Evolutionary conservation across 2,888 invertebrate genomes (phyloP), one percentile per base, ranked within the genome.

Genomic region (Rhimphoctona megacephalus): DNA sequence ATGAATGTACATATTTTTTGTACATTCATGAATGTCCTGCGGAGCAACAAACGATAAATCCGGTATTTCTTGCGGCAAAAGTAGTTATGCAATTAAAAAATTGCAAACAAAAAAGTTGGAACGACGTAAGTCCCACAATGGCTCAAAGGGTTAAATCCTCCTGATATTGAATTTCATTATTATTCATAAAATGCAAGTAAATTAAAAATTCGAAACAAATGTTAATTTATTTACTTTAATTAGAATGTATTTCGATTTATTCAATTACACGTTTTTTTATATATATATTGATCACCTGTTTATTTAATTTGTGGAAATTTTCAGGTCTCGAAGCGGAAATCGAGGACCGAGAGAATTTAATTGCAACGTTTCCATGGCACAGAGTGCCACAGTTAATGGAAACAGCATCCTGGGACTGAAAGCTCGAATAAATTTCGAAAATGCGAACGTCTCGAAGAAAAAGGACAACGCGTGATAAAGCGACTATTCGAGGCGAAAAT

Each of bases 281-380:
- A 6, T 25, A 19, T 1, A 30, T 61, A 30, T 61, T 5, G 6
- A 17, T 30, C 0, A 7, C 17, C 14, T 30, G 61, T 30, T 61
- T 30, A 22, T 25, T 30, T 7, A 17, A 61, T 17, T 61, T 30
- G 17, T 17, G 30, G 1, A 14, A 1, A 46, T 66, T 86, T 88
- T 77, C 64, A 88, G 88, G 89, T 83, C 72, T 89, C 19, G 86
- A 85, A 5, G 70, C 57, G n/a, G 81, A 84, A 1, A 85, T 85
- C 22, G 88, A 90, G 52, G 92, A 95, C 2, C 89, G 91, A 69
- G 89, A 93, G 54, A 92, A 94, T 88, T 94, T 95, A 88, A 94
- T 95, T 92, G 96, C 97, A 25, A 96, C 96, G 25, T 97, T 98
- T 93, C 98, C 98, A 80, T 97, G 97, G 97, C 95, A 97, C 94